Base-by-base conservation (phyloP, 2,113 vertebrate species). In the Malaclemys terrapin region DNA sequence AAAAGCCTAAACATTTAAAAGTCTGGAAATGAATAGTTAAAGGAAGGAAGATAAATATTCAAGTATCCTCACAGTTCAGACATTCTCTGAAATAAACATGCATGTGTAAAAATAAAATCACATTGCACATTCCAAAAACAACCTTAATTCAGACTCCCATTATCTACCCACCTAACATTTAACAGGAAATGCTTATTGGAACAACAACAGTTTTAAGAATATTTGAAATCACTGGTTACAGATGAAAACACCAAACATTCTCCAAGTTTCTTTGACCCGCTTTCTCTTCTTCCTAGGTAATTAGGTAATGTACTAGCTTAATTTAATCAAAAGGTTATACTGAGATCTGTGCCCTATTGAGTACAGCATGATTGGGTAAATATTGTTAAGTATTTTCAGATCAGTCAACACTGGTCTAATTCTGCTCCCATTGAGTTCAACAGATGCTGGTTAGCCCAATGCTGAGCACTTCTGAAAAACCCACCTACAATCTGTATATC, bases 11-110 rank as follows among this genome's bases (percentile, higher is more conserved):
- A 19, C 65, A 38, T 72, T 38, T 20, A 72, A 10, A 72, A 22
- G 65, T 72, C n/a, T 72, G 65, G n/a, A 72, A 72, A 72, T 38
- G 17, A 97, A 96, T 96, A 86, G 69, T 42, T 76, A 82, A 52
- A 75, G 62, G 17, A 52, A 72, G n/a, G 65, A 10, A 45, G 20
- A 89, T 91, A 90, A 95, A 94, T 88, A 90, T 42, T 42, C 87
- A 38, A 88, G 35, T 72, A 72, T 69, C 65, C n/a, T 72, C 65
- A n/a, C 62, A 35, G n/a, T 53, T 54, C 47, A 52, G 57, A 84
- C 14, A 69, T 45, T 45, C 83, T 75, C 85, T 75, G 75, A 38
- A 72, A 72, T 38, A 72, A 72, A 38, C 65, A 72, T 22, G n/a
- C 65, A 72, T 11, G 65, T 72, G 65, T 72, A 72, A 72, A 72